These are phyloP conservation scores for Ephestia elutella DNA, from an alignment of 1,140 invertebrate species.

Conservation along the genomic window DNA sequence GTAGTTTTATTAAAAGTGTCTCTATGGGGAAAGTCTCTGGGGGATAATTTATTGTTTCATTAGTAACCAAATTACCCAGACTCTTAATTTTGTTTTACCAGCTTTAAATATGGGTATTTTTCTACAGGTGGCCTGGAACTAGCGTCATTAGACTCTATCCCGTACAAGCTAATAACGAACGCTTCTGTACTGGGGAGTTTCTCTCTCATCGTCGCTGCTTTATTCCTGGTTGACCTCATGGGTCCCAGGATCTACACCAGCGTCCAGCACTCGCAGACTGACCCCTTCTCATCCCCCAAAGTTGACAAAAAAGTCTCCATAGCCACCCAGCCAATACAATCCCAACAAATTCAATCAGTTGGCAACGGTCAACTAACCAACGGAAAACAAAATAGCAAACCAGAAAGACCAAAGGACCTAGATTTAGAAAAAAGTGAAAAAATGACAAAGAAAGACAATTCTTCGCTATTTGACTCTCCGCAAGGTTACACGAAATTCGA, in stretches of 20 bases:
- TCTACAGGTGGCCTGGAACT: slow-evolving; percentile 77
- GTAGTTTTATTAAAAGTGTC: no score
- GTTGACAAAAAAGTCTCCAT: slow-evolving; percentile 53
- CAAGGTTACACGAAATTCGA: slow-evolving; percentile 47
- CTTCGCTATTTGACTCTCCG: slow-evolving; percentile 40
- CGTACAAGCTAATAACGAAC: slow-evolving; percentile 79
- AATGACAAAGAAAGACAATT: slow-evolving; percentile 36
- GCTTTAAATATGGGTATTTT: slow-evolving; percentile 11
- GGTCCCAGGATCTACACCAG: slow-evolving; percentile 65
- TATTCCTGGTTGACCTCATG: slow-evolving; percentile 81
- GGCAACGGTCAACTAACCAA: slow-evolving; percentile 30
- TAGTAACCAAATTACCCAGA: no score
- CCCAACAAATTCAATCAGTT: slow-evolving; percentile 16
- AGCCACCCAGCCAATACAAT: slow-evolving; percentile 23
- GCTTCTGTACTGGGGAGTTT: slow-evolving; percentile 80
- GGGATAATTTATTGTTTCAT: no score
- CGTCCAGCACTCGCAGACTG: slow-evolving; percentile 58
- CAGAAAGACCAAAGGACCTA: slow-evolving; percentile 57
- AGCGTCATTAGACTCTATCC: slow-evolving; percentile 81
- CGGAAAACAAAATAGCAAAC: slow-evolving; percentile 26
- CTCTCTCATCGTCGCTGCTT: slow-evolving; percentile 79
- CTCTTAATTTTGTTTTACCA: no score
- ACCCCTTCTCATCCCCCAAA: slow-evolving; percentile 48
- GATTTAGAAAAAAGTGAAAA: slow-evolving; percentile 45
- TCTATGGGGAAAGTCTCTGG: no score